Conservation (phyloP, 2,888 invertebrate species). For the Luperina testacea region DNA sequence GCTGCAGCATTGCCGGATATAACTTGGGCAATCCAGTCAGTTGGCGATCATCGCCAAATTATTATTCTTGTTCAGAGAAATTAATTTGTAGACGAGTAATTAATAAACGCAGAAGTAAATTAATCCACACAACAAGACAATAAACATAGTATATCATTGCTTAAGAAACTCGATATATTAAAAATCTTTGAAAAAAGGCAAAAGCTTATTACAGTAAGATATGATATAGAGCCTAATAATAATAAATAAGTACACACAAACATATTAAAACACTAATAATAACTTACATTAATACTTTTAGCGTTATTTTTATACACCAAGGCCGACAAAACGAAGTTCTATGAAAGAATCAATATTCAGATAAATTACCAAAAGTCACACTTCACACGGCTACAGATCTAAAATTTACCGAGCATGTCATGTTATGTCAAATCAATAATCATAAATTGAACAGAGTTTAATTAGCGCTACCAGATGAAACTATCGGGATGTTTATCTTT, state of each 20-base stretch:
- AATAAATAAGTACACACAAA: too few species aligned
- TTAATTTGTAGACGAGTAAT: not conserved
- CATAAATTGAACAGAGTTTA: not conserved
- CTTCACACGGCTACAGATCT: not conserved
- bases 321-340: not conserved
- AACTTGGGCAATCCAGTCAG: too few species aligned
- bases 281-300: too few species aligned
- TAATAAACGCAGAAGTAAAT: not conserved
- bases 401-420: not conserved
- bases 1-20: too few species aligned
- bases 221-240: not conserved
- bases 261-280: too few species aligned
- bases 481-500: not conserved
- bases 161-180: not conserved
- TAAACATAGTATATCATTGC: not conserved
- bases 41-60: too few species aligned
- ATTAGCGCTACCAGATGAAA: not conserved
- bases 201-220: not conserved
- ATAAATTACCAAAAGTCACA: not conserved
- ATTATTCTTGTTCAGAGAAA: not conserved
- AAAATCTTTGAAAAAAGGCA: not conserved
- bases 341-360: not conserved
- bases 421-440: not conserved
- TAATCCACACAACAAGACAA: not conserved
- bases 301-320: not conserved